These are phyloP conservation scores for Rhinopithecus roxellana DNA, from an alignment of 2,113 vertebrate species.

Conservation along the genomic window DNA sequence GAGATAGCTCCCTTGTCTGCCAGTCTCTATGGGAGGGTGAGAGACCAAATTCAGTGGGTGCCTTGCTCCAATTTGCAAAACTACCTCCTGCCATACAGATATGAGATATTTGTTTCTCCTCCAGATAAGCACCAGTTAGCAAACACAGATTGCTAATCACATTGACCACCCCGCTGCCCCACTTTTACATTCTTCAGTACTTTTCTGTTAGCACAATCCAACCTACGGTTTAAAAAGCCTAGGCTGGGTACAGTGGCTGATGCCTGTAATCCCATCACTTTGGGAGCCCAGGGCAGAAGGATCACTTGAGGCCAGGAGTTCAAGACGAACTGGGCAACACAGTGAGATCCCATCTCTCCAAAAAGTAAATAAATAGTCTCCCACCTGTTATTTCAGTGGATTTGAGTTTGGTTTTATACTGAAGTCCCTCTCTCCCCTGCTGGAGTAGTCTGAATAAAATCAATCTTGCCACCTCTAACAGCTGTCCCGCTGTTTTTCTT, in stretches of 20 bases:
- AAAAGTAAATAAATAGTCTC: background rate
- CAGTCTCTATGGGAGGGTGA: background rate
- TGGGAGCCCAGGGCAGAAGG: no score
- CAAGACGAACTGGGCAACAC: no score
- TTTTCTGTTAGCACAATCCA: background rate
- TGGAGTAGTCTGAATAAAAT: background rate
- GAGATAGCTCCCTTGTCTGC: background rate
- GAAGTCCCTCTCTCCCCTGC: background rate
- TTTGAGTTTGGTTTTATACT: background rate
- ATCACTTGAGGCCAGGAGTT: no score
- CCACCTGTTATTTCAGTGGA: background rate
- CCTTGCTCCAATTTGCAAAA: background rate
- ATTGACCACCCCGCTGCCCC: accelerated
- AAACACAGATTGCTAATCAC: background rate
- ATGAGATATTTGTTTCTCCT: background rate
- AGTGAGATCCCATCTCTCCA: no score
- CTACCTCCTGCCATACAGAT: background rate
- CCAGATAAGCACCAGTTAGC: background rate
- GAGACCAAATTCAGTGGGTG: background rate
- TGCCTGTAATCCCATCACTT: no score
- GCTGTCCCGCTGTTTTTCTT: background rate
- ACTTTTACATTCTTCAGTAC: background rate
- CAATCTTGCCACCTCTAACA: background rate
- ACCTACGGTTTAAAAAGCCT: background rate
- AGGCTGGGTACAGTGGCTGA: no score